Conservation (phyloP, 2,797 vertebrate species). For the Octomys mimax region DNA sequence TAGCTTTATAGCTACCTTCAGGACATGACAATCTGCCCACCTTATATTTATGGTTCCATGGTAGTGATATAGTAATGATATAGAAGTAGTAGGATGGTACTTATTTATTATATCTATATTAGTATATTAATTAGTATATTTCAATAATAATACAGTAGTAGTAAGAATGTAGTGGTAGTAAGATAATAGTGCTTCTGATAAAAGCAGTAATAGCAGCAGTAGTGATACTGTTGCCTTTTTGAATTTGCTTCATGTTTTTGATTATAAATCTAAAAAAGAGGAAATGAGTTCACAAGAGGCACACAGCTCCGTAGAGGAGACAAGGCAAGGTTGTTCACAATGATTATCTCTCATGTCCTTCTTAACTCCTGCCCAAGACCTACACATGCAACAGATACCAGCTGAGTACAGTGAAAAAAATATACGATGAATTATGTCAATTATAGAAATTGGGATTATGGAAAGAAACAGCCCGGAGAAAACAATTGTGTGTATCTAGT, state of each 20-base stretch:
- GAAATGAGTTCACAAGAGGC: not conserved
- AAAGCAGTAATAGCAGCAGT: fast-evolving
- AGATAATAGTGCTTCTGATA: not conserved
- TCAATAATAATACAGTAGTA: not conserved
- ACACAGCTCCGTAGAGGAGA: not conserved
- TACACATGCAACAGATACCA: not conserved
- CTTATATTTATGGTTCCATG: not conserved
- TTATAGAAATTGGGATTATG: not conserved
- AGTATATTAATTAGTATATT: not conserved
- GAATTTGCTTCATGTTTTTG: not conserved
- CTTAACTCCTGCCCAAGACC: not conserved
- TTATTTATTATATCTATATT: not conserved
- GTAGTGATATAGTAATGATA: not conserved
- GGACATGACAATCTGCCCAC: not conserved
- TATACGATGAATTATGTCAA: not conserved
- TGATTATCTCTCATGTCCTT: not conserved
- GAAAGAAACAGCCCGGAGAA: not conserved
- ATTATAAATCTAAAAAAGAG: not conserved
- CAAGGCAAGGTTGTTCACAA: not conserved
- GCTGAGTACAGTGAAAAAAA: not conserved
- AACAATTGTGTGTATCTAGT: not conserved
- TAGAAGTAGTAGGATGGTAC: not conserved
- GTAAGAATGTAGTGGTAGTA: not conserved
- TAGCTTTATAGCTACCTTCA: not conserved
- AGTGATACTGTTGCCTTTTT: not conserved